Evolutionary conservation across 2,113 vertebrate species (phyloP).

Genomic region (Cranoglanis bouderius): DNA sequence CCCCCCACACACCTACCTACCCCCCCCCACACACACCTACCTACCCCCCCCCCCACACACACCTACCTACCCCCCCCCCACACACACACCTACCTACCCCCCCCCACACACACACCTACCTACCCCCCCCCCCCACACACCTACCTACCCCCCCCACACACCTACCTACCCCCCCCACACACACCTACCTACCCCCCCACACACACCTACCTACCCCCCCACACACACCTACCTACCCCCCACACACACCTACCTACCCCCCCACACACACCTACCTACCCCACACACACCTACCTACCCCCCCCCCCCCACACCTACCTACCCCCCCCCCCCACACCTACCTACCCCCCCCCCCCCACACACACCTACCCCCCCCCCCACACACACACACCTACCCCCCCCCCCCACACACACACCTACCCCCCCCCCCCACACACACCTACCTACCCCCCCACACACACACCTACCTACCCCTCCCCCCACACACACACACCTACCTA

Average conservation of each 20-base stretch:
- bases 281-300: slow-evolving; percentile 34
- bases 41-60: slow-evolving; percentile 31
- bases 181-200: slow-evolving; percentile 36
- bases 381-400: slow-evolving; percentile 36
- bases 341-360: too few species aligned
- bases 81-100: slow-evolving; percentile 37
- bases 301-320: slow-evolving; percentile 24
- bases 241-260: too few species aligned
- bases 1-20: slow-evolving; percentile 26
- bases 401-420: slow-evolving; percentile 27
- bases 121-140: slow-evolving; percentile 32
- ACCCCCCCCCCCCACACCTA: slow-evolving; percentile 30
- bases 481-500: slow-evolving; percentile 35
- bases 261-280: slow-evolving; percentile 38
- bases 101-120: slow-evolving; percentile 29
- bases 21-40: slow-evolving; percentile 32
- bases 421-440: slow-evolving; percentile 31
- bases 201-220: slow-evolving; percentile 32
- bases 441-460: slow-evolving; percentile 37
- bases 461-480: slow-evolving; percentile 30
- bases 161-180: too few species aligned
- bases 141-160: slow-evolving; percentile 33
- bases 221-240: slow-evolving; percentile 37
- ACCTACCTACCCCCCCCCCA: slow-evolving; percentile 32
- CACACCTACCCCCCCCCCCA: slow-evolving; percentile 33